Evolutionary conservation across 37 sponge, comb jelly and placozoan genomes (phyloP).

Genomic region (Chondrosia reniformis): DNA sequence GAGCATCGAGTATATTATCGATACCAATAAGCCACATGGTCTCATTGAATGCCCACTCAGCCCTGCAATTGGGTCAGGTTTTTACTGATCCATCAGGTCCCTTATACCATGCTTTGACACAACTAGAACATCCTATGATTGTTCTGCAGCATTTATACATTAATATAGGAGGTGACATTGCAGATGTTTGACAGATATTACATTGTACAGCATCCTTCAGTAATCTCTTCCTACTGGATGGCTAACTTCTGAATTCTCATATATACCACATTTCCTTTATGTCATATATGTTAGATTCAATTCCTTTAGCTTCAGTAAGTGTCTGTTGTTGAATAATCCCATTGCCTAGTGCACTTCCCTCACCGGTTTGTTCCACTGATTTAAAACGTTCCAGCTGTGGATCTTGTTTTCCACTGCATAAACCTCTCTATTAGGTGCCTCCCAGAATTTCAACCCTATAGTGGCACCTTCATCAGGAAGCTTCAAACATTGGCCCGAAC

Average conservation of each 20-base stretch:
- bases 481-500: too few species aligned
- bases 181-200: conserved; percentile 17
- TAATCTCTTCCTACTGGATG: conserved; percentile 10
- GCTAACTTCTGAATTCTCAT: too few species aligned
- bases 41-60: conserved; percentile 36
- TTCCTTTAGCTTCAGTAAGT: too few species aligned
- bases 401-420: conserved; percentile 30
- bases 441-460: conserved; percentile 36
- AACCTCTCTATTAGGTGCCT: conserved; percentile 4
- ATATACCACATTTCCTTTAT: too few species aligned
- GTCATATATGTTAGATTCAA: too few species aligned
- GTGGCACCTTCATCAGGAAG: conserved; percentile 18
- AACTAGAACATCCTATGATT: conserved; percentile 39
- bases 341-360: too few species aligned
- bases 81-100: conserved; percentile 38
- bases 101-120: conserved; percentile 40
- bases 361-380: too few species aligned
- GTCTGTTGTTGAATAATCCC: too few species aligned
- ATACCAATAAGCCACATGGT: conserved; percentile 25
- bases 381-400: too few species aligned
- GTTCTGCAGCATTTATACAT: conserved; percentile 39
- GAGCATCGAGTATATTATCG: not conserved
- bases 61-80: conserved; percentile 31
- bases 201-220: conserved; percentile 21
- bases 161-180: conserved; percentile 31